Conservation (phyloP, 2,797 vertebrate genomes). For the Propithecus perrieri region DNA sequence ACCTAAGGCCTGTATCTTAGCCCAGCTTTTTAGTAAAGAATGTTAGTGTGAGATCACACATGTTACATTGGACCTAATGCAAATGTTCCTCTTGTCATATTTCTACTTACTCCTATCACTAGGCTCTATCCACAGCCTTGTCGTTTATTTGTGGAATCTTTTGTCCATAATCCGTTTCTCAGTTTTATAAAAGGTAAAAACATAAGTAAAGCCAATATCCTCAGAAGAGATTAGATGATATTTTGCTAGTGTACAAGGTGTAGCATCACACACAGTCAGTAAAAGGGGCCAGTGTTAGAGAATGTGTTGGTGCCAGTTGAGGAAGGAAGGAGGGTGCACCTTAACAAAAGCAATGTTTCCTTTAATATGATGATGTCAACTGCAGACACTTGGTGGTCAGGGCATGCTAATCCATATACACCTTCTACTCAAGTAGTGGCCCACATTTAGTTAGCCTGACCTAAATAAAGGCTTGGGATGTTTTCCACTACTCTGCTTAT, state of each 20-base stretch:
- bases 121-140: not conserved
- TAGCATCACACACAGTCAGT: not conserved
- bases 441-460: not conserved
- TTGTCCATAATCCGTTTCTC: not conserved
- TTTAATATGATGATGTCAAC: not conserved
- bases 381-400: not conserved
- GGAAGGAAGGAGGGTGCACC: not conserved
- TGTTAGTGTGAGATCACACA: not conserved
- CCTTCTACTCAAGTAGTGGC: not conserved
- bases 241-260: not conserved
- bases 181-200: slow-evolving; percentile 23
- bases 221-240: not conserved
- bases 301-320: not conserved
- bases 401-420: not conserved
- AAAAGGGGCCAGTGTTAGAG: not conserved
- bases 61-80: not conserved
- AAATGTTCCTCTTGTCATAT: not conserved
- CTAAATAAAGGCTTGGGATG: not conserved
- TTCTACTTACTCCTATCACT: not conserved
- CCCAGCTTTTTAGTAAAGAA: not conserved
- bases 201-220: not conserved
- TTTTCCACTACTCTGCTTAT: not conserved
- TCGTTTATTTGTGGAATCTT: not conserved
- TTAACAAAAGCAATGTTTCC: not conserved
- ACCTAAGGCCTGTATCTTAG: not conserved